phyloP scores from a whole-genome alignment of 2,888 invertebrate genomes.

The Augiades crinisus region DNA sequence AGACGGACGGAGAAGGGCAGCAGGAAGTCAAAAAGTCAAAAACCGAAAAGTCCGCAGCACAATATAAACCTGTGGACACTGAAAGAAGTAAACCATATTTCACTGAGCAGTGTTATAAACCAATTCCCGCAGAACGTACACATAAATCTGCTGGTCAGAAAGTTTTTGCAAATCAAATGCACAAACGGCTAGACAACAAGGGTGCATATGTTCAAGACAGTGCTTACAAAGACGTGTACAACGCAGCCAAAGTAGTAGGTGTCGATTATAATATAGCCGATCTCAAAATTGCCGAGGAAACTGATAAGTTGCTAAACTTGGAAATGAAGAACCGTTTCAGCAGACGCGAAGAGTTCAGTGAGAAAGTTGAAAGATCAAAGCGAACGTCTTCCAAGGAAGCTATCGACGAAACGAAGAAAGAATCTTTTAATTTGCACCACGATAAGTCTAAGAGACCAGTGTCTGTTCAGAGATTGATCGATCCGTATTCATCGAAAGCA shows the following conservation, averaged over 20 bases:
- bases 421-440: constrained; percentile 57
- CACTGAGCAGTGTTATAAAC: constrained; percentile 53
- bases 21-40: constrained; percentile 66
- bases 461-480: constrained; percentile 62
- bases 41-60: constrained; percentile 57
- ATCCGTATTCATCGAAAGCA: constrained; percentile 66
- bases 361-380: constrained; percentile 54
- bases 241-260: constrained; percentile 68
- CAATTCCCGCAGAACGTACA: constrained; percentile 67
- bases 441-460: constrained; percentile 64
- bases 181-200: constrained; percentile 75
- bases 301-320: constrained; percentile 68
- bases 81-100: constrained; percentile 50
- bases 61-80: constrained; percentile 61
- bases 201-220: constrained; percentile 75
- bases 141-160: constrained; percentile 73
- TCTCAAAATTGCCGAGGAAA: constrained; percentile 77
- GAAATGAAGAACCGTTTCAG: constrained; percentile 68
- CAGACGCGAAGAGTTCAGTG: constrained; percentile 63
- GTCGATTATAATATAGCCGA: constrained; percentile 75
- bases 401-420: constrained; percentile 60
- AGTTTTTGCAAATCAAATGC: constrained; percentile 74
- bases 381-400: constrained; percentile 63
- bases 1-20: constrained; percentile 63
- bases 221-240: constrained; percentile 73